phyloP scores from a whole-genome alignment of 2,888 invertebrate species.

The Rhagonycha lutea region DNA sequence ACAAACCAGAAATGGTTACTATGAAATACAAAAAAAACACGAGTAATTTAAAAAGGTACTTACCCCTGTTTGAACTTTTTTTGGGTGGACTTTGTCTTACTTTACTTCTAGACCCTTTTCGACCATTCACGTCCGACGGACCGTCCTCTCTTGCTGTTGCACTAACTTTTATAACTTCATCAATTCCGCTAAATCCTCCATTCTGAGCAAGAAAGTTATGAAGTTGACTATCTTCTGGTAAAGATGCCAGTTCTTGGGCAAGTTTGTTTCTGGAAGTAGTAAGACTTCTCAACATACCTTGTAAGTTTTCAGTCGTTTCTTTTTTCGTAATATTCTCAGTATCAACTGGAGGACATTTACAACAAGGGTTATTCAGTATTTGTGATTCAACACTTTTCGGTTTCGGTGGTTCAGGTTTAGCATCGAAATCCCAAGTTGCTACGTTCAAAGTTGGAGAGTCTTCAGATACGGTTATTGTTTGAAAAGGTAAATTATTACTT shows the following conservation, averaged over 20 bases:
- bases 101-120: constrained; percentile 4
- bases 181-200: constrained; percentile 8
- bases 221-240: constrained; percentile 46
- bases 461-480: constrained; percentile 26
- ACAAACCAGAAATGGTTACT: too few relatives aligned
- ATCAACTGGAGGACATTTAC: neutral
- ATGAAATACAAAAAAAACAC: too few relatives aligned
- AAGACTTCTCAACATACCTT: constrained; percentile 48
- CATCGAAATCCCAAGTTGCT: constrained; percentile 33
- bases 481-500: constrained; percentile 24
- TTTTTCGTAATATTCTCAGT: neutral
- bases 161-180: constrained; percentile 22
- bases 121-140: neutral
- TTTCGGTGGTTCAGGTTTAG: neutral
- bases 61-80: neutral
- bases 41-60: neutral
- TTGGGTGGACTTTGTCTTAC: neutral
- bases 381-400: neutral
- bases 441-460: constrained; percentile 27
- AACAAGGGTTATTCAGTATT: neutral
- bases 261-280: constrained; percentile 51
- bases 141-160: neutral
- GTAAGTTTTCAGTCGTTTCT: constrained; percentile 38
- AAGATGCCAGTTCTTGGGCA: constrained; percentile 44
- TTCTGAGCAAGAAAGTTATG: constrained; percentile 33